phyloP scores from a whole-genome alignment of 2,113 vertebrate species.

The Opisthocomus hoazin region DNA sequence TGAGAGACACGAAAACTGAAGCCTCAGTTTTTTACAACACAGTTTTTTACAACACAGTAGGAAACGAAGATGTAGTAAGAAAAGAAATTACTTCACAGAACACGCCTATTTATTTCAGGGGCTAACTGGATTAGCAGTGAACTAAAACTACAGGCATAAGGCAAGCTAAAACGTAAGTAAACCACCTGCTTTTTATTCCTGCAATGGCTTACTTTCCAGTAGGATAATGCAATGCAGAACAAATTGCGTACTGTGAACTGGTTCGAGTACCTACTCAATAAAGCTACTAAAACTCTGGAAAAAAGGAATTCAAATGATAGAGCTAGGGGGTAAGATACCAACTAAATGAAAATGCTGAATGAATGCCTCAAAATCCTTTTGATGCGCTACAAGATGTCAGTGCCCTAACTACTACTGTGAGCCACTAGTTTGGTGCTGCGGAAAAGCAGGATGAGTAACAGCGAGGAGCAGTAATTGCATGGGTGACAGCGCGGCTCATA shows the following conservation, averaged over 20 bases:
- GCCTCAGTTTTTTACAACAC: neutral
- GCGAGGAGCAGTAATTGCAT: neutral
- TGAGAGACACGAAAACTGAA: neutral
- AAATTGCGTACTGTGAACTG: neutral
- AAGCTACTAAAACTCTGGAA: neutral
- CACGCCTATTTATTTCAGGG: neutral
- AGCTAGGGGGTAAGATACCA: neutral
- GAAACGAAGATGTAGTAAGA: neutral
- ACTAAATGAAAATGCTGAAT: neutral
- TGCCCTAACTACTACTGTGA: neutral
- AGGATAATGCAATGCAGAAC: neutral
- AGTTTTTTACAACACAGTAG: neutral
- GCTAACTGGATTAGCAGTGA: neutral
- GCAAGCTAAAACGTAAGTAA: neutral
- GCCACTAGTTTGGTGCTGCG: neutral
- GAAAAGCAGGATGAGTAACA: neutral
- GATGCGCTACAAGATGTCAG: neutral
- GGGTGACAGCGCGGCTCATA: neutral
- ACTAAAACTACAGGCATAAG: neutral
- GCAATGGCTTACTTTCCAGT: neutral
- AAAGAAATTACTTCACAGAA: neutral
- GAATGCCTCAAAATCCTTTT: neutral
- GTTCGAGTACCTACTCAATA: neutral
- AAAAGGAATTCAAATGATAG: neutral
- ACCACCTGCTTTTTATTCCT: neutral